Percentiles rank a stretch among this genome's conserved stretches.
Evolutionary conservation across 2,888 invertebrate genomes (phyloP).

Genomic region (Trilocha varians): DNA sequence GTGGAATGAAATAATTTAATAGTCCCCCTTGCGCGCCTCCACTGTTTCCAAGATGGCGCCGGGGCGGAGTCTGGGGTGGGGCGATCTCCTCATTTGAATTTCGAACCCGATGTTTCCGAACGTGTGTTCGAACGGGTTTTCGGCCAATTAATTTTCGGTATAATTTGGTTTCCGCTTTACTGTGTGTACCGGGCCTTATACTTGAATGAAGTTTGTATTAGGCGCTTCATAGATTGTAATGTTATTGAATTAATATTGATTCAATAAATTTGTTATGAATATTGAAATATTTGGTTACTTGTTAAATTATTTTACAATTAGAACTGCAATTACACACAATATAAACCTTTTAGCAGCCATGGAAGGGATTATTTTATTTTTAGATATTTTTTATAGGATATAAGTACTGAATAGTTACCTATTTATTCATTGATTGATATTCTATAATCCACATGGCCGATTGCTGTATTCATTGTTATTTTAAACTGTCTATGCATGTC

Average conservation of each 20-base stretch:
- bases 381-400: too few species aligned
- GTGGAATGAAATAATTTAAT: conserved; percentile 73
- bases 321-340: too few species aligned
- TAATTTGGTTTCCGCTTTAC: conserved; percentile 54
- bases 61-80: conserved; percentile 64
- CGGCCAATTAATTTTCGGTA: conserved; percentile 68
- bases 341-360: too few species aligned
- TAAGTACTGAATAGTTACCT: too few species aligned
- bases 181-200: conserved; percentile 43
- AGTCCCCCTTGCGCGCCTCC: conserved; percentile 48
- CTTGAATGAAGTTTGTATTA: neutral
- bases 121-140: conserved; percentile 67
- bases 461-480: too few species aligned
- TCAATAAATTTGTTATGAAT: neutral
- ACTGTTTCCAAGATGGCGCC: conserved; percentile 66
- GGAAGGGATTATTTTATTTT: too few species aligned
- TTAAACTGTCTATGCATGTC: too few species aligned
- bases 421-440: too few species aligned
- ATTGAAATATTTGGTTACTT: neutral
- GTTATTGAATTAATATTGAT: neutral
- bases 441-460: too few species aligned
- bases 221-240: neutral
- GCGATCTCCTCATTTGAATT: conserved; percentile 72
- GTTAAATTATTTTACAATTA: neutral
- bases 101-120: conserved; percentile 66